Conservation (phyloP, 2,113 vertebrate species). For the Osmerus eperlanus region DNA sequence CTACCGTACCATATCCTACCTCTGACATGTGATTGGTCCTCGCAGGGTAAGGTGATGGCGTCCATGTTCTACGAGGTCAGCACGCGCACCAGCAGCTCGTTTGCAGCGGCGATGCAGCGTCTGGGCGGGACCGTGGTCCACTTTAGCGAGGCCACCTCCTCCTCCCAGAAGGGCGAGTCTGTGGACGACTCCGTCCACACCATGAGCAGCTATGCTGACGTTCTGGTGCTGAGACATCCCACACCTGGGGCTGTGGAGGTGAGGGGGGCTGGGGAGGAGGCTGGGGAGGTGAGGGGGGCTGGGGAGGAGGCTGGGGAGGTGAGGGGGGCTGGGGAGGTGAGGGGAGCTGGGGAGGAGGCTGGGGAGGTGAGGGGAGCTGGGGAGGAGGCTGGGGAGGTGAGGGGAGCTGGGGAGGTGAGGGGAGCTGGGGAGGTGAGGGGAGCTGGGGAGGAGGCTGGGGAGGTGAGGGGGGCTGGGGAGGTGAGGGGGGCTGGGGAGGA, state of each 20-base stretch:
- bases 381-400: constrained; percentile 85
- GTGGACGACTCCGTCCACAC: constrained; percentile 91
- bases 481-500: constrained; percentile 62
- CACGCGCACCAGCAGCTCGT: constrained; percentile 95
- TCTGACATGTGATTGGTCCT: not conserved
- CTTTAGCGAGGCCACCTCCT: constrained; percentile 90
- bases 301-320: too few relatives aligned
- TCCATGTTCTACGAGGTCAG: constrained; percentile 97
- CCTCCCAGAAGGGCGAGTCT: constrained; percentile 92
- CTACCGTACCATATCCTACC: too few relatives aligned
- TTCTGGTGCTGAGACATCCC: constrained; percentile 91
- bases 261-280: constrained; percentile 19
- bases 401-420: constrained; percentile 15
- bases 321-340: constrained; percentile 92
- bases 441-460: too few relatives aligned
- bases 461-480: constrained; percentile 92
- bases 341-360: constrained; percentile 46
- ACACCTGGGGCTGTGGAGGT: constrained; percentile 90
- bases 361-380: constrained; percentile 79
- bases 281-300: constrained; percentile 74
- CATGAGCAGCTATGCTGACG: constrained; percentile 92
- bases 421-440: constrained; percentile 87
- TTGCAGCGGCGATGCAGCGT: constrained; percentile 89
- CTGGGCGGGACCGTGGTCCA: constrained; percentile 88
- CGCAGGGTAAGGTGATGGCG: constrained; percentile 93